Evolutionary conservation across 2,113 vertebrate genomes (phyloP).

Genomic region (Echinops telfairi): DNA sequence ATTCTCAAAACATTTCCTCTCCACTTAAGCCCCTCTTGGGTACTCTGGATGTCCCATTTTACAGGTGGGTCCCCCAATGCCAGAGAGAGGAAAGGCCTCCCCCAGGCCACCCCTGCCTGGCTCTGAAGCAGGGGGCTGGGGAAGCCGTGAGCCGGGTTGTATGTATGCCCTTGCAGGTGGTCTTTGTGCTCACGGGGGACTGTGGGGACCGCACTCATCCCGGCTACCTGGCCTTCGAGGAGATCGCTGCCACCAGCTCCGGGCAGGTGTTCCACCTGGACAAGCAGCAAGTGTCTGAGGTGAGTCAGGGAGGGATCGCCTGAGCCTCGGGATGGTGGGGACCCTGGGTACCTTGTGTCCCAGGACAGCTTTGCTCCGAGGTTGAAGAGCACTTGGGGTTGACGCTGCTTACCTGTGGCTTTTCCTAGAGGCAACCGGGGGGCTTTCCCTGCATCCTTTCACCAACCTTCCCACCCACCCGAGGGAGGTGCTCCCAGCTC

Average conservation of each 20-base stretch:
- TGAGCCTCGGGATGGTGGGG: accelerated
- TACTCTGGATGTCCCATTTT: too few species aligned
- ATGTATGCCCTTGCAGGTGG: constrained; percentile 86
- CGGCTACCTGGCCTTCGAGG: constrained; percentile 94
- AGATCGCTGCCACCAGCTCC: constrained; percentile 94
- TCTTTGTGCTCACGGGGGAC: constrained; percentile 96
- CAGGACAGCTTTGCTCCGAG: accelerated
- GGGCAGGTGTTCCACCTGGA: constrained; percentile 97
- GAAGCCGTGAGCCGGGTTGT: accelerated
- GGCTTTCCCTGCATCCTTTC: accelerated
- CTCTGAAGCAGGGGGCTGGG: accelerated
- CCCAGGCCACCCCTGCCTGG: too few species aligned
- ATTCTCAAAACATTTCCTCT: too few species aligned
- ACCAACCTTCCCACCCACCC: background rate
- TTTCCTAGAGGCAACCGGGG: accelerated
- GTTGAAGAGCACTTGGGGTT: accelerated
- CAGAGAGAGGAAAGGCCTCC: background rate
- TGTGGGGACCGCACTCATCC: constrained; percentile 96
- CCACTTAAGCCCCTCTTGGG: too few species aligned
- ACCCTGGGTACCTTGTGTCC: accelerated
- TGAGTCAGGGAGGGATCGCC: constrained; percentile 79
- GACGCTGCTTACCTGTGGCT: background rate
- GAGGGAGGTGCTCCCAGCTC: background rate
- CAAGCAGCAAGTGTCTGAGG: constrained; percentile 97
- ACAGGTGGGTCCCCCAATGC: background rate